Conservation (phyloP, 1,140 invertebrate genomes). For the Orchestia grillus region DNA sequence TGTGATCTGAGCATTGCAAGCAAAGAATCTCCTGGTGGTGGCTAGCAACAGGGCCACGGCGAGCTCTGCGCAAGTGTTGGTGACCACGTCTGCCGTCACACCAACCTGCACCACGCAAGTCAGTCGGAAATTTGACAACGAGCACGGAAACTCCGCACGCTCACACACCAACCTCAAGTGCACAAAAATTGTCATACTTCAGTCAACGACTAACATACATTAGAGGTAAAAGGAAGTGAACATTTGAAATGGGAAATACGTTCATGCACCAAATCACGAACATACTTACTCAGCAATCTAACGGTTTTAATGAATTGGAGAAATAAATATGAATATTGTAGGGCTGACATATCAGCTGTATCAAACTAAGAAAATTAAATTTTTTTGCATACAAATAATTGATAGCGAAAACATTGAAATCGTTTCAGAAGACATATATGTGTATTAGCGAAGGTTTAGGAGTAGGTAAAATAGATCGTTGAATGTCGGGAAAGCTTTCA, state of each 20-base stretch:
- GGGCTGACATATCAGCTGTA: neutral
- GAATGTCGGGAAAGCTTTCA: too few species aligned
- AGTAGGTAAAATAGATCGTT: too few species aligned
- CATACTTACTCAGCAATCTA: neutral
- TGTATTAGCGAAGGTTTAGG: too few species aligned
- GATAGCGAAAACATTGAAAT: neutral
- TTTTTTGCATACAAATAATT: neutral
- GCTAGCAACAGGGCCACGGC: slow-evolving; percentile 84
- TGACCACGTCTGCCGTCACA: neutral
- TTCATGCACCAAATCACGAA: neutral
- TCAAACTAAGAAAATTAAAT: neutral
- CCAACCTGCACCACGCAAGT: neutral
- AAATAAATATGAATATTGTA: neutral
- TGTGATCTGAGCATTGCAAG: slow-evolving; percentile 81
- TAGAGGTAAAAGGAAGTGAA: neutral
- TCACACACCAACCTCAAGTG: neutral
- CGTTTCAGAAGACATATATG: too few species aligned
- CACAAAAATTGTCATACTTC: neutral
- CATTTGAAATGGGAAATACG: neutral
- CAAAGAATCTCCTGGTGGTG: slow-evolving; percentile 84
- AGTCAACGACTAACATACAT: neutral
- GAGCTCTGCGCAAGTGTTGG: slow-evolving; percentile 89
- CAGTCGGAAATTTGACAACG: neutral
- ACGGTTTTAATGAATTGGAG: neutral
- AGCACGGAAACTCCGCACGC: neutral